phyloP scores from a whole-genome alignment of 2,113 vertebrate species.

The Polyodon spathula region DNA sequence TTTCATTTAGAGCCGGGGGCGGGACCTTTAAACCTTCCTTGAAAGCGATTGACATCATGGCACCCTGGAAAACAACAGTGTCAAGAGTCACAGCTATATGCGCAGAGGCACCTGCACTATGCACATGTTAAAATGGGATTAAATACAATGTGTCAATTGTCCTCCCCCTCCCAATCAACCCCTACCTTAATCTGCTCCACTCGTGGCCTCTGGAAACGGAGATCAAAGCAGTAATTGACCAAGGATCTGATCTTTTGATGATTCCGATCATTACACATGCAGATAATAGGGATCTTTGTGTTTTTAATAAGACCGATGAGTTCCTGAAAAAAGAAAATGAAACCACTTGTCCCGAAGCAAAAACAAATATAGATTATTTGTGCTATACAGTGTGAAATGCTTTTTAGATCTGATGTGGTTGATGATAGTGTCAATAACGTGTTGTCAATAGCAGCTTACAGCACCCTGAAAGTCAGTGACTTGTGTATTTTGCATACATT shows the following conservation, averaged over 20 bases:
- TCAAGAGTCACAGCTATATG: too few relatives aligned
- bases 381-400: too few relatives aligned
- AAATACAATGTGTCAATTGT: too few relatives aligned
- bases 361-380: too few relatives aligned
- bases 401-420: too few relatives aligned
- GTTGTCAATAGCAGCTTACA: too few relatives aligned
- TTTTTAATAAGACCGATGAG: conserved; percentile 79
- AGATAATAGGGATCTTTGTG: conserved; percentile 92
- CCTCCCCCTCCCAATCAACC: too few relatives aligned
- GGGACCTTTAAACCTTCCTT: conserved; percentile 93
- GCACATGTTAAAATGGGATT: too few relatives aligned
- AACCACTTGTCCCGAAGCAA: neutral
- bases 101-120: too few relatives aligned
- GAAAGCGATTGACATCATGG: conserved; percentile 93
- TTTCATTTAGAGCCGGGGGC: conserved; percentile 87
- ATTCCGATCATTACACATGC: conserved; percentile 96
- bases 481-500: too few relatives aligned
- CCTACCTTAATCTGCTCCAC: conserved; percentile 92
- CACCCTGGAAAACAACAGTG: conserved; percentile 54
- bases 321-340: conserved; percentile 56
- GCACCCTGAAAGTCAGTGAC: too few relatives aligned
- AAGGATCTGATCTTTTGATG: conserved; percentile 89
- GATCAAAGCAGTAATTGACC: conserved; percentile 88
- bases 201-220: conserved; percentile 88
- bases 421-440: too few relatives aligned